A percentile compares a stretch with the other conserved stretches of the same genome.
phyloP scores from a whole-genome alignment of 2,888 invertebrate genomes.

The Caenorhabditis macrosperma region DNA sequence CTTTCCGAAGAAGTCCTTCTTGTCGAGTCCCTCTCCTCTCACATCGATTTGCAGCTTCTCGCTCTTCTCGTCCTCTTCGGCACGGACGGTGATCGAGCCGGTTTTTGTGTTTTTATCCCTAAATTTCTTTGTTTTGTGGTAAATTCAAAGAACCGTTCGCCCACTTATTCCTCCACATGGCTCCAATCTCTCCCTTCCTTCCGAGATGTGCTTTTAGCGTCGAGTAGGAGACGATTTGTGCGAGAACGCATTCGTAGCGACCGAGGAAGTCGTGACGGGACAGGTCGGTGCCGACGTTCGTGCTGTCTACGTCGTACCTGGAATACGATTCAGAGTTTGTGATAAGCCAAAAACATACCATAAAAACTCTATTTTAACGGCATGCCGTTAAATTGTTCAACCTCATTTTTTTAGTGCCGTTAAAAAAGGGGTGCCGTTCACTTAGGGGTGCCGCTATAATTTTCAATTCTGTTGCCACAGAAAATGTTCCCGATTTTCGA shows the following conservation, averaged over 20 bases:
- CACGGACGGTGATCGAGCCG: constrained; percentile 64
- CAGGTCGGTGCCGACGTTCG: constrained; percentile 51
- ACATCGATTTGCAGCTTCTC: constrained; percentile 48
- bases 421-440: no score
- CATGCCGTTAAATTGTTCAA: no score
- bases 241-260: constrained; percentile 83
- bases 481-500: no score
- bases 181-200: constrained; percentile 27
- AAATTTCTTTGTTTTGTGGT: background rate
- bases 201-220: constrained; percentile 53
- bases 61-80: constrained; percentile 75
- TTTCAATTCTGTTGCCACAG: no score
- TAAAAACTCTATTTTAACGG: no score
- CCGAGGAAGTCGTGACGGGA: constrained; percentile 82
- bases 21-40: constrained; percentile 65
- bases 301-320: constrained; percentile 77
- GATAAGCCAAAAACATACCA: no score
- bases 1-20: constrained; percentile 77
- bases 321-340: no score
- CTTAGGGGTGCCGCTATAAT: no score
- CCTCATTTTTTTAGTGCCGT: no score
- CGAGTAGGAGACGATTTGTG: constrained; percentile 82
- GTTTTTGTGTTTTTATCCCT: constrained; percentile 66
- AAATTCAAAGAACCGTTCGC: no score
- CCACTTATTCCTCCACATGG: constrained; percentile 46